phyloP scores from a whole-genome alignment of 2,797 vertebrate genomes.

The Enteromius thamalakanensis region DNA sequence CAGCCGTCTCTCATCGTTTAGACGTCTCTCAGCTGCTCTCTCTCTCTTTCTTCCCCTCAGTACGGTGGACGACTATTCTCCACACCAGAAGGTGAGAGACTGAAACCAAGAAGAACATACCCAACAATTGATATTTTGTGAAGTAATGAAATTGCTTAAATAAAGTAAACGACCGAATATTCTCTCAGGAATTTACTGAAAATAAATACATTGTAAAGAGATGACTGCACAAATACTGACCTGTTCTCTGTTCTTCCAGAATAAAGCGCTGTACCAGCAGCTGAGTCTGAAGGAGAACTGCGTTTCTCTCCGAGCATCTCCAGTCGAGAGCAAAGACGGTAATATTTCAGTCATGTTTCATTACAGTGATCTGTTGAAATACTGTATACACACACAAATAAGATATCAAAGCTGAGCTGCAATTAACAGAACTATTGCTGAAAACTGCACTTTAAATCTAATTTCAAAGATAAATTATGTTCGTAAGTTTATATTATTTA shows the following conservation, averaged over 20 bases:
- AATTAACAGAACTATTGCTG: neutral
- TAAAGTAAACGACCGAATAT: neutral
- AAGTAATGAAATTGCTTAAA: neutral
- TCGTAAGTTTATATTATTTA: neutral
- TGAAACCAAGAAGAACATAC: neutral
- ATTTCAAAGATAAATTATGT: neutral
- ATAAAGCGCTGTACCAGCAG: slow-evolving; percentile 92
- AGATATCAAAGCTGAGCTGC: neutral
- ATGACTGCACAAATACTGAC: slow-evolving; percentile 31
- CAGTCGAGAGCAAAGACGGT: slow-evolving; percentile 89
- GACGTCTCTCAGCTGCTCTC: slow-evolving; percentile 4
- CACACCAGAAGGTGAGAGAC: slow-evolving; percentile 87
- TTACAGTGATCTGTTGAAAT: neutral
- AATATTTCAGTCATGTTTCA: slow-evolving; percentile 62
- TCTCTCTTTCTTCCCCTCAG: slow-evolving; percentile 73
- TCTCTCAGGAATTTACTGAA: neutral
- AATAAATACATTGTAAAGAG: too few species aligned
- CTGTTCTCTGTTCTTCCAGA: slow-evolving; percentile 72
- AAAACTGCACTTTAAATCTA: neutral
- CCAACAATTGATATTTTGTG: too few species aligned
- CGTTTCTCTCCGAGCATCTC: slow-evolving; percentile 82
- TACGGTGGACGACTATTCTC: slow-evolving; percentile 95
- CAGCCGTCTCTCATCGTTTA: neutral
- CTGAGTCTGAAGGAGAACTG: slow-evolving; percentile 94
- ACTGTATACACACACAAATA: neutral